Evolutionary conservation across 2,797 vertebrate species (phyloP), one percentile per base, ranked within the genome.

Genomic region (Peromyscus attwateri): DNA sequence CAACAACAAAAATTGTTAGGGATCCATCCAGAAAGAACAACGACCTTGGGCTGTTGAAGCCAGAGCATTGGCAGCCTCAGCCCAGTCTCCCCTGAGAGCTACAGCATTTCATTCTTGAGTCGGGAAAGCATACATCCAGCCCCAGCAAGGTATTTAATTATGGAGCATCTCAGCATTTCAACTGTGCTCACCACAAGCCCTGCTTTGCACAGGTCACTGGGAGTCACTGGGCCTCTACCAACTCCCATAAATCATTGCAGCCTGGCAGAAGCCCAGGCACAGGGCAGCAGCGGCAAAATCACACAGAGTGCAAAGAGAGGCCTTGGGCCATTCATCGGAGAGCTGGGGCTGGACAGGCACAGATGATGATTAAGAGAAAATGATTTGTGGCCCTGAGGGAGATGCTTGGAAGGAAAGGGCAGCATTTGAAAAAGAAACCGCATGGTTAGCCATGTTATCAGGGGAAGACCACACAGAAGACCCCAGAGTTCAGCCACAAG

Each of bases 271-370:
- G 76, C 80, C 84, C 43, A 11, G 88, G 52, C 0, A 0, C 14
- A 27, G 16, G 9, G 17, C 5, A 7, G 77, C 0, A 3, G 6
- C 3, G 0, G 0, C 6, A 17, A 1, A 17, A 79, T 70, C 64
- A 70, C 52, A 16, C 21, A 2, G 27, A 79, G 49, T 2, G 21
- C 2, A 6, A 1, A 34, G 68, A 92, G 75, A 80, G 0, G 11
- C 16, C 0, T 6, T 31, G 0, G 8, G 64, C 17, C 89, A 77
- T 89, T 66, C 89, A 66, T 87, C 76, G 94, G 89, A 23, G 70
- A 49, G 76, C 77, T 1, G 40, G n/a, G 73, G 55, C 66, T 7
- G 0, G 81, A 37, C 6, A 0, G 0, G 37, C 0, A 0, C 80
- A 84, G 49, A 90, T 7, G 46, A 29, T 9, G 62, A 64, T 70